Evolutionary conservation across 1,140 invertebrate species (phyloP), one percentile per base, ranked within the genome.

Genomic region (Idris sp.): DNA sequence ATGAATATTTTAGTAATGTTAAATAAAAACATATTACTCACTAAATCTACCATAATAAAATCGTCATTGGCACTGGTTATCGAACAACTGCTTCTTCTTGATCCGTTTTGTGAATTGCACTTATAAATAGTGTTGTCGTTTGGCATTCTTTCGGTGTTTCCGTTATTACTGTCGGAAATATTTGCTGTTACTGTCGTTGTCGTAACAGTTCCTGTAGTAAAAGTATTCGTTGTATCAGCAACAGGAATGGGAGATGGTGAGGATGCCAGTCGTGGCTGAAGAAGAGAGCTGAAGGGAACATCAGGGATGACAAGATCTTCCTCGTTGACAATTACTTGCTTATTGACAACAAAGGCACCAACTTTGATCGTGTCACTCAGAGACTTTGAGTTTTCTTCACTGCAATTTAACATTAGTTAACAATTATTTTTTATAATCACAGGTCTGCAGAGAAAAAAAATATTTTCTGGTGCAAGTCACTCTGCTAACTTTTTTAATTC

Each of bases 1-100:
- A n/a, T n/a, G n/a, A n/a, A n/a, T n/a, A n/a, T n/a, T n/a, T n/a
- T n/a, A n/a, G n/a, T n/a, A n/a, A n/a, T 51, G 38, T 49, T 65
- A 72, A 72, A 65, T 36, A 11, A 30, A 7, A 48, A 56, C 33
- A 56, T 18, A 72, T 83, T 84, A 89, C 88, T 90, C 90, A 92
- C 91, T 90, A 92, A 89, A 86, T 93, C 92, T 86, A 93, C 91
- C 90, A 93, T 91, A 83, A 93, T 92, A 89, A 93, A 93, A 84
- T 92, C 92, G 74, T 92, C 91, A 73, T 90, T 88, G 44, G 88
- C 89, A 72, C 90, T 91, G 35, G 86, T 87, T 81, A 89, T 86
- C 13, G 89, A 89, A 68, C 87, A 86, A 74, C 87, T 89, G 71
- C 88, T 88, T 67, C 86, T 81, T 77, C 87, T 84, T 13, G 85